Evolutionary conservation across 1,140 invertebrate species (phyloP).

Genomic region (Zeugodacus cucurbitae): DNA sequence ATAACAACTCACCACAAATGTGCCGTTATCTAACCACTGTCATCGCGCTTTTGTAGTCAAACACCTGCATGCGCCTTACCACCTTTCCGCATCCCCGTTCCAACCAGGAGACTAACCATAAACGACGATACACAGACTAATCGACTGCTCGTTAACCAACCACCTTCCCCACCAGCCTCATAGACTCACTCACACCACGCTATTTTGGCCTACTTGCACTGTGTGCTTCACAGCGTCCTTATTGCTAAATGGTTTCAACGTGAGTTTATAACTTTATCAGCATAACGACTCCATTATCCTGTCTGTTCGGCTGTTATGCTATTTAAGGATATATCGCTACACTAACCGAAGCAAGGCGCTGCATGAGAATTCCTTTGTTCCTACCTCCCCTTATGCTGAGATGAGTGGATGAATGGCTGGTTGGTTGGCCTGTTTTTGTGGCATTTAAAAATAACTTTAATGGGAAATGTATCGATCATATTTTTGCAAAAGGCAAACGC

Average conservation of each 20-base stretch:
- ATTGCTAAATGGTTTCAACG: conserved; percentile 39
- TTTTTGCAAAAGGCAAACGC: conserved; percentile 33
- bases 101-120: background rate
- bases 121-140: background rate
- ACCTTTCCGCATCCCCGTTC: background rate
- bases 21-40: conserved; percentile 26
- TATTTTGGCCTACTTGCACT: background rate
- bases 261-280: conserved; percentile 42
- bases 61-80: background rate
- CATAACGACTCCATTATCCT: conserved; percentile 41
- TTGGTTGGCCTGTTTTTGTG: conserved; percentile 41
- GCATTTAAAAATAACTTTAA: conserved; percentile 66
- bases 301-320: conserved; percentile 12
- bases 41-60: conserved; percentile 16
- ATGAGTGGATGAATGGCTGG: background rate
- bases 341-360: background rate
- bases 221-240: background rate
- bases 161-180: background rate
- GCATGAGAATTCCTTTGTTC: conserved; percentile 8
- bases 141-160: conserved; percentile 14
- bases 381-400: background rate
- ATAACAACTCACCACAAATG: conserved; percentile 7
- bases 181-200: background rate
- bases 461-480: conserved; percentile 65
- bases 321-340: background rate